These are phyloP conservation scores for Dryococelus australis DNA, from an alignment of 2,888 invertebrate genomes.

Conservation along the genomic window DNA sequence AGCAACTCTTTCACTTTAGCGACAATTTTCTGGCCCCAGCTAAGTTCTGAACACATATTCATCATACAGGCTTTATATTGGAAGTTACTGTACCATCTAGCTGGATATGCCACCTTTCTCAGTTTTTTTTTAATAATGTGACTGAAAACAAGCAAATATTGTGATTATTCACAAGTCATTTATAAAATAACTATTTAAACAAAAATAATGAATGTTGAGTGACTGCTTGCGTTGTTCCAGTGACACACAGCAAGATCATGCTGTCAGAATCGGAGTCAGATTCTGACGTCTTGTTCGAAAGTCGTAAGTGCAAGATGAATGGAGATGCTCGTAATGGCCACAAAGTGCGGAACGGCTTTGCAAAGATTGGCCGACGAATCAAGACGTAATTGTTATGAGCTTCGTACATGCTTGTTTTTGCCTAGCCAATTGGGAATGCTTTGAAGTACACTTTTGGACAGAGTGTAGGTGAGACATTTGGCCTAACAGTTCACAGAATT, in stretches of 20 bases:
- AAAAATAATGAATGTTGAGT: not conserved
- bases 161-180: no score
- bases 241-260: slow-evolving; percentile 68
- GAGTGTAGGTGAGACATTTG: not conserved
- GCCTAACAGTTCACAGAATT: not conserved
- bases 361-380: slow-evolving; percentile 61
- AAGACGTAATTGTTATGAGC: slow-evolving; percentile 62
- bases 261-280: slow-evolving; percentile 83
- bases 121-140: no score
- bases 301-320: slow-evolving; percentile 58
- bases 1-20: no score
- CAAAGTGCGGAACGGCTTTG: slow-evolving; percentile 64
- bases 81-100: no score
- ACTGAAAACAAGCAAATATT: no score
- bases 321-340: slow-evolving; percentile 67
- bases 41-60: no score
- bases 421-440: not conserved
- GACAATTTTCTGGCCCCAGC: no score
- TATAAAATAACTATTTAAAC: no score
- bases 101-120: no score
- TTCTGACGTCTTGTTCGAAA: slow-evolving; percentile 85
- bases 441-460: not conserved
- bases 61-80: no score
- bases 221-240: slow-evolving; percentile 58
- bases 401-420: not conserved